A percentile compares a stretch with the other conserved stretches of the same genome.
These are phyloP conservation scores for Pseudonaja textilis DNA, from an alignment of 2,113 vertebrate species.

Conservation along the genomic window DNA sequence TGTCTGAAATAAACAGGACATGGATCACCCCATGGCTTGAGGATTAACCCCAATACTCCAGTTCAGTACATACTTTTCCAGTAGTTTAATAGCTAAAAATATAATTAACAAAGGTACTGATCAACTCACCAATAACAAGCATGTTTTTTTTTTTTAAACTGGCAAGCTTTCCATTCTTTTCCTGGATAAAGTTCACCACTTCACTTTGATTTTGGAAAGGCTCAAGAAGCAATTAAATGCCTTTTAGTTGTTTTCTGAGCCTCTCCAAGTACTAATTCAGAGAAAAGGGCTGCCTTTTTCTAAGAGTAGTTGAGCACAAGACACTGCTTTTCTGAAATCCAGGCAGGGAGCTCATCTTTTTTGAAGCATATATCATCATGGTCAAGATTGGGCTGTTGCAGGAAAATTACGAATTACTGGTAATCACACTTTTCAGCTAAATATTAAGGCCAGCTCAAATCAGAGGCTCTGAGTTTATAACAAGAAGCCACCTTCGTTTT, in stretches of 20 bases:
- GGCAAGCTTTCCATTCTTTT: neutral
- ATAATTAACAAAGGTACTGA: neutral
- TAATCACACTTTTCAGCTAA: neutral
- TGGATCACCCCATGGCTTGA: neutral
- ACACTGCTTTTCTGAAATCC: neutral
- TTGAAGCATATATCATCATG: neutral
- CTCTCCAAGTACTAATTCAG: neutral
- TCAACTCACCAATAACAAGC: neutral
- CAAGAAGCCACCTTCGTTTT: neutral
- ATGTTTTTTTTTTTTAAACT: neutral
- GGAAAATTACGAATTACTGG: neutral
- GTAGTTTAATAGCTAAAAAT: neutral
- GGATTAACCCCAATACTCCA: neutral
- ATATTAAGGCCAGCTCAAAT: neutral
- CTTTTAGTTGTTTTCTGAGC: neutral
- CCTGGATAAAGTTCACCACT: neutral
- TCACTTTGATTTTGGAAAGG: neutral
- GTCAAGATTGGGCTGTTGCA: neutral
- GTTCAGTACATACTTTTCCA: neutral
- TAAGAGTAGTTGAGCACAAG: neutral
- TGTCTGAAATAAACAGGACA: neutral
- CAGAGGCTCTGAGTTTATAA: neutral
- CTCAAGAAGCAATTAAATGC: neutral
- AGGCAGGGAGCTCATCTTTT: neutral
- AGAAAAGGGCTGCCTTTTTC: neutral